phyloP scores from a whole-genome alignment of 2,113 vertebrate species.

The Lonchura striata region DNA sequence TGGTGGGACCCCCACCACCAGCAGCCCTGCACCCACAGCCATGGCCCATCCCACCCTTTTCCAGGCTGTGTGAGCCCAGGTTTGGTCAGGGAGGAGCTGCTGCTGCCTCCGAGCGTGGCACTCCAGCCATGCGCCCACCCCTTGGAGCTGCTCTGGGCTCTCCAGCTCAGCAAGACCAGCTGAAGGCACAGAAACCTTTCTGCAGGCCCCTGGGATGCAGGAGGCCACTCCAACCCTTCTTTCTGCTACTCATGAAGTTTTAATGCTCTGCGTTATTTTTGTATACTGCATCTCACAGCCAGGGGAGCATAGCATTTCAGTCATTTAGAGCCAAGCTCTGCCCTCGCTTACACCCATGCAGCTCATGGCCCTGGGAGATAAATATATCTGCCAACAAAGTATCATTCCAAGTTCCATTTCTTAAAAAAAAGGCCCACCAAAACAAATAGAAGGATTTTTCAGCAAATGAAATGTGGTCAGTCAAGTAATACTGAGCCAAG shows the following conservation, averaged over 20 bases:
- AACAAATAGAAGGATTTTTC: constrained; percentile 40
- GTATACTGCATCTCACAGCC: not conserved
- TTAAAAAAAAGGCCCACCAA: not conserved
- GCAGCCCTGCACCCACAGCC: not conserved
- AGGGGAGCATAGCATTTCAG: not conserved
- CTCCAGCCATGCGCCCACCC: fast-evolving
- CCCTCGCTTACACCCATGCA: not conserved
- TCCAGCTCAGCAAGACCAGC: not conserved
- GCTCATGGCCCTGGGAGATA: not conserved
- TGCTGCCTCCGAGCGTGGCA: not conserved
- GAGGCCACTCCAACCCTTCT: not conserved
- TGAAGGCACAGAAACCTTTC: not conserved
- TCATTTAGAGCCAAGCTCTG: not conserved
- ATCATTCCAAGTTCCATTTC: not conserved
- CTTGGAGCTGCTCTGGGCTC: no score
- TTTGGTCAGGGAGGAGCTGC: not conserved
- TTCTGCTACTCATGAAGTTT: not conserved
- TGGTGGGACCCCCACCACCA: not conserved
- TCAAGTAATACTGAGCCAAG: not conserved
- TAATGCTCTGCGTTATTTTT: not conserved
- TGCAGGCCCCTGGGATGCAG: not conserved
- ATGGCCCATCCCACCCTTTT: not conserved
- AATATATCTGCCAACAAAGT: constrained; percentile 29
- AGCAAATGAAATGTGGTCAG: not conserved
- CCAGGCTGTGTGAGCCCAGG: not conserved